Conservation (phyloP, 2,113 vertebrate genomes). For the Callithrix jacchus region DNA sequence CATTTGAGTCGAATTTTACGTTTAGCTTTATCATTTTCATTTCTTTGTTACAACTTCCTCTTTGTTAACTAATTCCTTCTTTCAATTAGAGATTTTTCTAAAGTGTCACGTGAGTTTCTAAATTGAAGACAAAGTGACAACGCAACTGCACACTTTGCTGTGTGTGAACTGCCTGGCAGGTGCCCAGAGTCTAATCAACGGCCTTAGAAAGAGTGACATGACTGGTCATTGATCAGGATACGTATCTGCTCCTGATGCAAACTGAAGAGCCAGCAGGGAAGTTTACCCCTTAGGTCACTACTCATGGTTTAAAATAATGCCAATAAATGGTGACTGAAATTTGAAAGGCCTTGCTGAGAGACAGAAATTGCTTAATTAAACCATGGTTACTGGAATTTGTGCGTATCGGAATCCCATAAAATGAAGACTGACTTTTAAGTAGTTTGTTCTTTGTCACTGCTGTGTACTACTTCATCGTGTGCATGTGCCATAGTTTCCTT, state of each 20-base stretch:
- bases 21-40: not conserved
- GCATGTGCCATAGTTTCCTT: not conserved
- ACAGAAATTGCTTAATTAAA: not conserved
- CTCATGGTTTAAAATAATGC: not conserved
- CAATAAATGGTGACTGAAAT: not conserved
- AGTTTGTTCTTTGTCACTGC: not conserved
- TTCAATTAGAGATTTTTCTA: not conserved
- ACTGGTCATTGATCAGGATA: not conserved
- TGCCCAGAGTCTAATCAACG: not conserved
- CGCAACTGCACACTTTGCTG: not conserved
- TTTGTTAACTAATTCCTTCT: not conserved
- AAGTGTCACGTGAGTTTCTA: not conserved
- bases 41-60: not conserved
- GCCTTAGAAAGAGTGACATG: not conserved
- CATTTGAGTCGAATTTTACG: not conserved
- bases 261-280: not conserved
- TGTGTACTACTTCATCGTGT: not conserved
- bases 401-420: not conserved
- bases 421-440: not conserved
- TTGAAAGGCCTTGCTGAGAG: not conserved
- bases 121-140: not conserved
- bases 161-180: not conserved
- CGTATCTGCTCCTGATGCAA: not conserved
- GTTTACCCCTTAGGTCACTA: not conserved
- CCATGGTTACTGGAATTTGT: not conserved